These are phyloP conservation scores for Drosophila rubida DNA, from an alignment of 2,888 invertebrate genomes.

Conservation along the genomic window DNA sequence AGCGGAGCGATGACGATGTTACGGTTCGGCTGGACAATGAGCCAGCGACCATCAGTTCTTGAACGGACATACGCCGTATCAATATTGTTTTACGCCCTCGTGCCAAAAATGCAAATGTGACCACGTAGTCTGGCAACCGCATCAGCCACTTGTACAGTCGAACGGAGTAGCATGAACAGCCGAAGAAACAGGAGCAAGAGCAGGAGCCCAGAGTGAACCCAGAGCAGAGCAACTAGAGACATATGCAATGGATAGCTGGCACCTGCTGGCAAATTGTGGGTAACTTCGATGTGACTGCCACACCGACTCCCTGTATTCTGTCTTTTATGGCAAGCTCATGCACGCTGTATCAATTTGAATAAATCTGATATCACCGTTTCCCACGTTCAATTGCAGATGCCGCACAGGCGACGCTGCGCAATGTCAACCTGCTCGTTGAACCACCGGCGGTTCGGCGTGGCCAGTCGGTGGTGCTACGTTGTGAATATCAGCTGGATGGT, in stretches of 20 bases:
- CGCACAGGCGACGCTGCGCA: conserved; percentile 85
- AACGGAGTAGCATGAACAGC: not conserved
- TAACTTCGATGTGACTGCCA: conserved; percentile 24
- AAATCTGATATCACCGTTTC: conserved; percentile 51
- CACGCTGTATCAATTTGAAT: conserved; percentile 61
- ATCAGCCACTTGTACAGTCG: conserved; percentile 4
- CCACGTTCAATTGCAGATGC: conserved; percentile 84
- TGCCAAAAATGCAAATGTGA: conserved; percentile 61
- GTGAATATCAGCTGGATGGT: conserved; percentile 88
- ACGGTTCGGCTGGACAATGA: conserved; percentile 35
- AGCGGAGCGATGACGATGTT: conserved; percentile 44
- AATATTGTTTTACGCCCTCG: conserved; percentile 70
- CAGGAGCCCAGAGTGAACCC: not conserved
- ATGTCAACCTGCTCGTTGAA: conserved; percentile 86
- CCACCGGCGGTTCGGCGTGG: conserved; percentile 88
- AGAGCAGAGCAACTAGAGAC: conserved; percentile 1
- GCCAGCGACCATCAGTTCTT: conserved; percentile 16
- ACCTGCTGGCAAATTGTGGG: conserved; percentile 46
- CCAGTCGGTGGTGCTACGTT: conserved; percentile 87
- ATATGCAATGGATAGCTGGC: conserved; percentile 20
- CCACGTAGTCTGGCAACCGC: conserved; percentile 41
- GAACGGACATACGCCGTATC: conserved; percentile 54
- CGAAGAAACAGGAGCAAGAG: conserved; percentile 3
- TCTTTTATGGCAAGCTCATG: conserved; percentile 41
- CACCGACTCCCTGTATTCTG: conserved; percentile 7